These are phyloP conservation scores for Sussaba pulchella DNA, from an alignment of 2,888 invertebrate species.

Conservation along the genomic window DNA sequence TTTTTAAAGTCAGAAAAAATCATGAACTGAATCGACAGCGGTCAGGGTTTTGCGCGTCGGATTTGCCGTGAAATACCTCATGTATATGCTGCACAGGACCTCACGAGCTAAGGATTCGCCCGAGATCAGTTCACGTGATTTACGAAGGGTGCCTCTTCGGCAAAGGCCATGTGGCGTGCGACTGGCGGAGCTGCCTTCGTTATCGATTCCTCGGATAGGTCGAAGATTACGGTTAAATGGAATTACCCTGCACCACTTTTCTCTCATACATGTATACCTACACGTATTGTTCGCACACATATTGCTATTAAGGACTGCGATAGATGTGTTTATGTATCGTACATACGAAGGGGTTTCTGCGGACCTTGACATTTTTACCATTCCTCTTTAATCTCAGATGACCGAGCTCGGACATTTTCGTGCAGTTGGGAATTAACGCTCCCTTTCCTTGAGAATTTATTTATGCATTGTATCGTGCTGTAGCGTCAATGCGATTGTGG, in stretches of 20 bases:
- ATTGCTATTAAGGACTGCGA: neutral
- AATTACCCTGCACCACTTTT: conserved; percentile 63
- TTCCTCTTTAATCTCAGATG: conserved; percentile 37
- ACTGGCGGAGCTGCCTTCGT: conserved; percentile 48
- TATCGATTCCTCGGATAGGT: conserved; percentile 65
- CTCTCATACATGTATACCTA: conserved; percentile 40
- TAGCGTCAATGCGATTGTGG: neutral
- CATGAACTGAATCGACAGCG: no score
- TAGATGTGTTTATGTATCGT: neutral
- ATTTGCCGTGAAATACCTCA: no score
- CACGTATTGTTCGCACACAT: neutral
- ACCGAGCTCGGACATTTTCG: conserved; percentile 51
- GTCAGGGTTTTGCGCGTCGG: no score
- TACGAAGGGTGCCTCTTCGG: conserved; percentile 47
- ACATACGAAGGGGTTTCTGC: conserved; percentile 12
- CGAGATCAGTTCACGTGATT: conserved; percentile 60
- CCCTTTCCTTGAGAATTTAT: conserved; percentile 45
- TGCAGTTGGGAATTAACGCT: conserved; percentile 52
- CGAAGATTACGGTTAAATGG: conserved; percentile 63
- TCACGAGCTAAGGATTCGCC: conserved; percentile 33
- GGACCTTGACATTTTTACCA: conserved; percentile 66
- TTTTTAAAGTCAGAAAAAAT: no score
- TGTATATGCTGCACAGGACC: neutral
- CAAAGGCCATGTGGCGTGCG: conserved; percentile 63
- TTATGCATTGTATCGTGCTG: neutral